Evolutionary conservation across 2,113 vertebrate genomes (phyloP), one percentile per base, ranked within the genome.

Genomic region (Engystomops pustulosus): DNA sequence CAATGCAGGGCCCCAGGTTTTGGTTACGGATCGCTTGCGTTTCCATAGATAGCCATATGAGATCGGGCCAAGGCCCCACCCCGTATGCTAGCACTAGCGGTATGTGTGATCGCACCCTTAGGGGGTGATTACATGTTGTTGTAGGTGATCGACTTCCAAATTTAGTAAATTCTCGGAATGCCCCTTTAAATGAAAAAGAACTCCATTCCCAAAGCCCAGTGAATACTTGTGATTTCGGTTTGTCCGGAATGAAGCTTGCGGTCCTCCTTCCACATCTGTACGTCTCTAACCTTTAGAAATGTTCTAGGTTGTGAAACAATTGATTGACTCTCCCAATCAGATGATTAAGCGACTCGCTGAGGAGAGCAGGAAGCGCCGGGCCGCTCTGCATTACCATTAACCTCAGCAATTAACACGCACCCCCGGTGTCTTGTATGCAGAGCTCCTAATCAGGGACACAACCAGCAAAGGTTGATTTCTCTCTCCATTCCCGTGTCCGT

Each of bases 261-360:
- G 25, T n/a, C 12, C 15, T 17, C 7, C 18, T 32, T 18, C 18
- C 6, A 30, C 15, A 18, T 49, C 34, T 60, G 34, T 41, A 9
- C 60, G 23, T 38, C 53, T 41, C 38, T 44, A 58, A 78, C 51
- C 53, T 58, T 78, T 53, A 60, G 45, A 77, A 78, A 11, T 23
- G 51, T 27, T 74, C 44, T 25, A 23, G 34, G 30, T 41, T 38
- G n/a, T 78, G 27, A 76, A 58, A 78, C 51, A 38, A 58, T 58
- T 78, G 75, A 78, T 78, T 78, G 75, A 38, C 75, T 78, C 32
- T 55, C n/a, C 34, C 75, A 65, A 67, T 80, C 55, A 80, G 36
- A 80, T 80, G 78, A 62, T 65, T 65, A 65, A 27, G 18, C 15
- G 47, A 55, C 74, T 55, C 30, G 51, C 41, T 60, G 53, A 27